Evolutionary conservation across 2,888 invertebrate species (phyloP), one percentile per base, ranked within the genome.

Genomic region (Hirtodrosophila alboralis): DNA sequence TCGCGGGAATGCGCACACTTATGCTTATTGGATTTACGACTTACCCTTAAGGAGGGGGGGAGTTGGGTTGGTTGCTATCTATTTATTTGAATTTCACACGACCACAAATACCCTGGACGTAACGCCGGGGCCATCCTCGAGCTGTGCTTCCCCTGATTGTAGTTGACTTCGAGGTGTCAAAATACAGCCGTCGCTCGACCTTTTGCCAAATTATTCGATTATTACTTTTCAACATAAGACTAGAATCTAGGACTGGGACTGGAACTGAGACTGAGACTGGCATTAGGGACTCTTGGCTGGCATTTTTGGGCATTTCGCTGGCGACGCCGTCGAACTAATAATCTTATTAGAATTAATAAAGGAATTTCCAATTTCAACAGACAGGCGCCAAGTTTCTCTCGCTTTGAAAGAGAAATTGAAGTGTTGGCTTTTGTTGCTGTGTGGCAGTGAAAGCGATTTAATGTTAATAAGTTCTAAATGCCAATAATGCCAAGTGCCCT

Each of bases 311-410:
- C 62, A 62, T 59, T 72, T 74, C 13, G 38, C 63, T 40, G 52
- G 47, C 56, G 28, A 49, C 49, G 45, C 30, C 52, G 51, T 28
- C 84, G n/a, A 88, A 89, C 88, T 89, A 88, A 88, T 88, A 89
- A 88, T 87, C 89, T 87, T 77, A 88, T 88, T 89, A 88, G 83
- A 86, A 88, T 84, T 86, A 85, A 81, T 60, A 61, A 67, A 77
- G 83, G 87, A 85, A 88, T 88, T 88, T 87, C 73, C 86, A 83
- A 86, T 83, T 83, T 83, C 58, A 51, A 51, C 54, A 60, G 84
- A 71, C 79, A 63, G 84, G 54, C 81, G 54, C 64, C 63, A 66
- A 38, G 16, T 12, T 12, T 12, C 52, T 13, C 53, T 16, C 23
- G 9, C 2, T 6, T 0, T 5, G 18, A 8, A 1, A 6, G 10